These are phyloP conservation scores for Palythoa grandis DNA, from an alignment of 92 coral and sea anemone species.

Conservation along the genomic window DNA sequence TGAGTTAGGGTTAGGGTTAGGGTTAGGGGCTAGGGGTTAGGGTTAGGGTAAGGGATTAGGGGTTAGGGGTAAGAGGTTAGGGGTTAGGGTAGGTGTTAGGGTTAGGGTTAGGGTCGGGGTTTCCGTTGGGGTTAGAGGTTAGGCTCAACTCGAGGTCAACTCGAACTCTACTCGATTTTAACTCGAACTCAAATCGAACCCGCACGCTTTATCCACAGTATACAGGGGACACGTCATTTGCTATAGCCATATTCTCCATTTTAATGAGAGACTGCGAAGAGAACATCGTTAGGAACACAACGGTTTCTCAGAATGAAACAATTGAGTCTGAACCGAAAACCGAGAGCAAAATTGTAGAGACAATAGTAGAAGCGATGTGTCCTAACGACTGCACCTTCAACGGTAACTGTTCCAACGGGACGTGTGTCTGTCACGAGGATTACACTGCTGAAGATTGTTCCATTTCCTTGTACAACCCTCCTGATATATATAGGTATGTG, in stretches of 20 bases:
- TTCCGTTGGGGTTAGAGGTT: too few species aligned
- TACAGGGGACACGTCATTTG: conserved; percentile 35
- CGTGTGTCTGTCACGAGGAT: conserved; percentile 72
- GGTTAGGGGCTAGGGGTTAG: too few species aligned
- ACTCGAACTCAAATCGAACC: too few species aligned
- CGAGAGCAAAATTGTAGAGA: conserved; percentile 24
- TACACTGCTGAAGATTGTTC: conserved; percentile 77
- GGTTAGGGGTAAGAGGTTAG: too few species aligned
- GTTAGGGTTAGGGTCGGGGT: too few species aligned
- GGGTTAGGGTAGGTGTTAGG: too few species aligned
- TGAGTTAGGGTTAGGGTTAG: too few species aligned
- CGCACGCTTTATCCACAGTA: conserved; percentile 1
- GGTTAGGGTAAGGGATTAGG: too few species aligned
- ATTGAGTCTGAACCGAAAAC: not conserved
- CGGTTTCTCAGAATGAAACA: conserved; percentile 31
- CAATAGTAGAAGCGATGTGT: conserved; percentile 66
- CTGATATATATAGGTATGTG: conserved; percentile 61
- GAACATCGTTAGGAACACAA: conserved; percentile 36
- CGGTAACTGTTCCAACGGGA: conserved; percentile 78
- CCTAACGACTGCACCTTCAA: conserved; percentile 75
- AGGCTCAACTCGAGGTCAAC: too few species aligned
- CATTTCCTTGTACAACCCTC: conserved; percentile 57
- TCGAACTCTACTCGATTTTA: too few species aligned
- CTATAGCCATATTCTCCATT: conserved; percentile 6
- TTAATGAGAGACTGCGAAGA: conserved; percentile 41